Evolutionary conservation across 2,888 invertebrate species (phyloP).

Genomic region (Apamea anceps): DNA sequence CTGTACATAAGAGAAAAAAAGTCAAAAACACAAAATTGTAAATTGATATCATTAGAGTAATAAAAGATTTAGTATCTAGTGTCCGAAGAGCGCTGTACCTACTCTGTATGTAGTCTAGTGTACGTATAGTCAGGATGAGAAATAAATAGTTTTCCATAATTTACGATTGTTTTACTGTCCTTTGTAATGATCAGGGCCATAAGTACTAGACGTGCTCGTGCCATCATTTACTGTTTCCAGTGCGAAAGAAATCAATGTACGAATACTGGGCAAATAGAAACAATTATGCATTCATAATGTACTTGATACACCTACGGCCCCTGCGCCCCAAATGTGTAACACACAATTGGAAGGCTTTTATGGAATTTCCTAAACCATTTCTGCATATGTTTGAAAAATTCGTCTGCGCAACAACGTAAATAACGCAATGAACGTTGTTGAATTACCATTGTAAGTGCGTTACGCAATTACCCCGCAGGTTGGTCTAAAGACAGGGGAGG

Average conservation of each 20-base stretch:
- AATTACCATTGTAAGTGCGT: background rate
- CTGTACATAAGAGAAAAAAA: constrained; percentile 57
- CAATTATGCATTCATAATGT: no score
- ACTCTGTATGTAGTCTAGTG: constrained; percentile 68
- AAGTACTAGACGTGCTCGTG: no score
- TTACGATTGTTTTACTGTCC: constrained; percentile 48
- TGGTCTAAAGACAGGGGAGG: background rate
- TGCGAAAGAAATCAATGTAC: no score
- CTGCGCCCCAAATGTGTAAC: background rate
- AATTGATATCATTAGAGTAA: constrained; percentile 65
- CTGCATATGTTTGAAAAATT: background rate
- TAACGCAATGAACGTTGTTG: background rate
- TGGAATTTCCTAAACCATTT: background rate
- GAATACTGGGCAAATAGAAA: no score
- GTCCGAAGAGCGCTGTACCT: constrained; percentile 63
- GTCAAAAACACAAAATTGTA: constrained; percentile 62
- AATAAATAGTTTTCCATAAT: constrained; percentile 84
- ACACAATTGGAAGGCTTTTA: background rate
- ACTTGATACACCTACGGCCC: no score
- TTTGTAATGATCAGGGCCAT: background rate
- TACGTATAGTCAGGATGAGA: constrained; percentile 75
- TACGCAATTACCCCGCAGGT: background rate
- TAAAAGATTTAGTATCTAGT: constrained; percentile 67
- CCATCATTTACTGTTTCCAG: no score
- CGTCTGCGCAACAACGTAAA: background rate